Conservation (phyloP, 1,140 invertebrate genomes). For the Drosophila oshimai region DNA sequence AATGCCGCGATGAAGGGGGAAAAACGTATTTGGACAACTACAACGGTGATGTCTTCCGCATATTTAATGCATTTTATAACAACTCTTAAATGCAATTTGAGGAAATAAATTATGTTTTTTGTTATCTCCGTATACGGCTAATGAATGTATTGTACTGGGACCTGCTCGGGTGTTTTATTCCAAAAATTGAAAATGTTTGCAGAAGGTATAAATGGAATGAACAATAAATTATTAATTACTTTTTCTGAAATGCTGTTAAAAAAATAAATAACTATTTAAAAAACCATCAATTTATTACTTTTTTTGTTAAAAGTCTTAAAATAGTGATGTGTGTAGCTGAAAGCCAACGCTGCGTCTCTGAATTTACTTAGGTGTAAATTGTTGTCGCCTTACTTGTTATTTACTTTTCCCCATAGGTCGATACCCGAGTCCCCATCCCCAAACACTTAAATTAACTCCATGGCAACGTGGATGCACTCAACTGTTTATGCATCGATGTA, state of each 20-base stretch:
- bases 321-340: no score
- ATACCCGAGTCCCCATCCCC: background rate
- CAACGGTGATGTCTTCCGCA: constrained; percentile 90
- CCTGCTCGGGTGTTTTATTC: background rate
- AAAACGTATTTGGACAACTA: constrained; percentile 88
- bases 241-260: no score
- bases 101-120: constrained; percentile 14
- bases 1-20: constrained; percentile 86
- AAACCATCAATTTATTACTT: no score
- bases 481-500: constrained; percentile 70
- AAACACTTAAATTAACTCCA: constrained; percentile 14
- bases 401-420: background rate
- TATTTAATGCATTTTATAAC: constrained; percentile 90
- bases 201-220: background rate
- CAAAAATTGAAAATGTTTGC: no score
- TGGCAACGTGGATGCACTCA: constrained; percentile 46
- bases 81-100: constrained; percentile 75
- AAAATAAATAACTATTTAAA: no score
- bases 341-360: background rate
- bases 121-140: background rate
- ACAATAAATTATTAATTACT: no score
- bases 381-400: background rate
- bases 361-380: background rate
- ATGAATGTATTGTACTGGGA: background rate
- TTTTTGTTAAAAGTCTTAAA: no score